Conservation (phyloP, 2,797 vertebrate species). For the Nannoperca australis region DNA sequence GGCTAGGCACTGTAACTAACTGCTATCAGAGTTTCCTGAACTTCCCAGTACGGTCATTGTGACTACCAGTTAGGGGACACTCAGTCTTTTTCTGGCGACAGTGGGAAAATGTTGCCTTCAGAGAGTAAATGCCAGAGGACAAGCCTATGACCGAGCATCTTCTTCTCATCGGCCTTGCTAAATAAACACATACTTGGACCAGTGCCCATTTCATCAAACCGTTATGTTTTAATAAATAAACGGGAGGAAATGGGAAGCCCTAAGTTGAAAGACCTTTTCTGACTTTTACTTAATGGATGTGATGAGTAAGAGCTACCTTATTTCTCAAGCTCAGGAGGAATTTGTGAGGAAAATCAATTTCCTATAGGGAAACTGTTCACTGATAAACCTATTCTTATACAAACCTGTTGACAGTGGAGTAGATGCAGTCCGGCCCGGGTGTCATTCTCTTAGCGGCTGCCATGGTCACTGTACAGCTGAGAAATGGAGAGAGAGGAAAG, state of each 20-base stretch:
- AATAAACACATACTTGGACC: conserved; percentile 82
- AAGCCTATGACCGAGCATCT: conserved; percentile 72
- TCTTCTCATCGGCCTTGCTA: conserved; percentile 75
- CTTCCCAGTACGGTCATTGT: conserved; percentile 42
- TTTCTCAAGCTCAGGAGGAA: conserved; percentile 42
- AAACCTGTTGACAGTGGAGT: conserved; percentile 72
- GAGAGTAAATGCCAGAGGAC: conserved; percentile 76
- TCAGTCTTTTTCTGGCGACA: conserved; percentile 73
- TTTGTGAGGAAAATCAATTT: not conserved
- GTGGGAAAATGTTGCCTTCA: conserved; percentile 76
- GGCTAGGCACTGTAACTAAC: not conserved
- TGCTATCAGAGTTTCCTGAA: conserved; percentile 33
- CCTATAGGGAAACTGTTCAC: not conserved
- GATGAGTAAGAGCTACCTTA: conserved; percentile 42
- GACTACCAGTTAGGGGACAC: conserved; percentile 48
- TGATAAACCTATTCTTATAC: conserved; percentile 25
- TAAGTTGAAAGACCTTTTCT: conserved; percentile 63
- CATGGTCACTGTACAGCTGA: conserved; percentile 71
- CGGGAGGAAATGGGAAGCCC: conserved; percentile 78
- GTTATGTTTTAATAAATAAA: conserved; percentile 82
- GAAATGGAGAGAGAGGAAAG: conserved; percentile 12
- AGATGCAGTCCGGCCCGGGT: conserved; percentile 54
- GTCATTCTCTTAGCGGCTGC: conserved; percentile 68
- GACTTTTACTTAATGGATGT: conserved; percentile 55
- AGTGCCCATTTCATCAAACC: conserved; percentile 75